Evolutionary conservation across 2,888 invertebrate species (phyloP).

Genomic region (Aphidoletes aphidimyza): DNA sequence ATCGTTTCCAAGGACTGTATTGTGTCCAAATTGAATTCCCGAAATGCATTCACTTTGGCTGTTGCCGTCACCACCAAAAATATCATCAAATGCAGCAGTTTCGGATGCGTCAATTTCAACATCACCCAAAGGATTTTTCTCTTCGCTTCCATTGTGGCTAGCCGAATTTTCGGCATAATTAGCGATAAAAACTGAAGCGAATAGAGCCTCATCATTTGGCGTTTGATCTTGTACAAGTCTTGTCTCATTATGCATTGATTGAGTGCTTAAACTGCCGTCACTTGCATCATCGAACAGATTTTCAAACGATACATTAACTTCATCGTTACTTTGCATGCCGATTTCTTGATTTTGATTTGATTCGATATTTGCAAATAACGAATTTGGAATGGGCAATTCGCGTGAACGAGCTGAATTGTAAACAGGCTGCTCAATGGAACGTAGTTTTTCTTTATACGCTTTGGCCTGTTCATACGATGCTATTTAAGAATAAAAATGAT

Average conservation of each 20-base stretch:
- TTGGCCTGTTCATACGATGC: not conserved
- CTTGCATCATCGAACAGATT: too few relatives aligned
- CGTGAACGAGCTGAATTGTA: not conserved
- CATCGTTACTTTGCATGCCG: not conserved
- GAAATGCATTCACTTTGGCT: too few relatives aligned
- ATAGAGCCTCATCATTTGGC: not conserved
- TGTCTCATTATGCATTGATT: not conserved
- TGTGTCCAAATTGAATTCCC: too few relatives aligned
- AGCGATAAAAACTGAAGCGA: not conserved
- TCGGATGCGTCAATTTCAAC: not conserved
- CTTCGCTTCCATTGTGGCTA: not conserved
- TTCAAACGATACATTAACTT: too few relatives aligned
- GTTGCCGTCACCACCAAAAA: too few relatives aligned
- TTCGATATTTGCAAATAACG: not conserved
- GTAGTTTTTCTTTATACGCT: not conserved
- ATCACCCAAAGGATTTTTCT: not conserved
- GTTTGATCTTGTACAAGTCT: not conserved
- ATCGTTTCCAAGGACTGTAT: too few relatives aligned
- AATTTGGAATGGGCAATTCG: not conserved
- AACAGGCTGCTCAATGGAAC: not conserved
- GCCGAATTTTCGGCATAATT: not conserved
- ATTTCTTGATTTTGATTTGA: not conserved
- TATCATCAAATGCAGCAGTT: not conserved
- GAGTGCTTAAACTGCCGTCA: not conserved
- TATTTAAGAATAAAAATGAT: not conserved